Evolutionary conservation across 2,797 vertebrate species (phyloP), one percentile per base, ranked within the genome.

Genomic region (Typhlichthys subterraneus): DNA sequence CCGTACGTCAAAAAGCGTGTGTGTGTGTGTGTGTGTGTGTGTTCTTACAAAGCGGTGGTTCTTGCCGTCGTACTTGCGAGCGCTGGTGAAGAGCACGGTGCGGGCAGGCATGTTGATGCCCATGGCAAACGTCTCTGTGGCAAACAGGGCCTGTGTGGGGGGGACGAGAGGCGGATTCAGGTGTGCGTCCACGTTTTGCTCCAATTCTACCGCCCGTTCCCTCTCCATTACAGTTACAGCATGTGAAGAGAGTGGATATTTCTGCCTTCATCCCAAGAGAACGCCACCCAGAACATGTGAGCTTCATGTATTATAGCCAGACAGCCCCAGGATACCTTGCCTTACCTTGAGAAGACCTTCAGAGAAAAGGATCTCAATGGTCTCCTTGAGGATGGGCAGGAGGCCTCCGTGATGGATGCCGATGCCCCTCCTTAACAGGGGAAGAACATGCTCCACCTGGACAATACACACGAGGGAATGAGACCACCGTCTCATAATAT

Each of bases 61-160:
- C 77, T 99, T 99, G 72, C 98, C 98, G 59, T 99, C 97, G 76
- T 94, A 99, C 84, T 99, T 99, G 71, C 96, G 94, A 2, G 98
- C 96, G 62, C 93, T 99, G 46, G 98, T 99, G 88, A 99, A 99
- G 12, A 99, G 92, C 53, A 99, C 98, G 0, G 98, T 99, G 74
- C 97, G 95, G 56, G 97, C 98, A 0, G 96, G 98, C 97, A 99
- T 99, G 87, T 99, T 99, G 91, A 99, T 99, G 57, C 97, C 97
- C 97, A 99, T 98, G 57, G 97, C 96, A 70, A 99, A 99, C 0
- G 97, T 99, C 87, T 99, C 96, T 0, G 96, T 99, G 46, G 97
- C 96, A 89, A 98, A 99, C 80, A 99, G 90, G 7, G 96, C 97
- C 98, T 99, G 81, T 11, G 88, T 77, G 5, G 14, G 71, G 0